Conservation (phyloP, 2,888 invertebrate species). For the Drosophila neonasuta region DNA sequence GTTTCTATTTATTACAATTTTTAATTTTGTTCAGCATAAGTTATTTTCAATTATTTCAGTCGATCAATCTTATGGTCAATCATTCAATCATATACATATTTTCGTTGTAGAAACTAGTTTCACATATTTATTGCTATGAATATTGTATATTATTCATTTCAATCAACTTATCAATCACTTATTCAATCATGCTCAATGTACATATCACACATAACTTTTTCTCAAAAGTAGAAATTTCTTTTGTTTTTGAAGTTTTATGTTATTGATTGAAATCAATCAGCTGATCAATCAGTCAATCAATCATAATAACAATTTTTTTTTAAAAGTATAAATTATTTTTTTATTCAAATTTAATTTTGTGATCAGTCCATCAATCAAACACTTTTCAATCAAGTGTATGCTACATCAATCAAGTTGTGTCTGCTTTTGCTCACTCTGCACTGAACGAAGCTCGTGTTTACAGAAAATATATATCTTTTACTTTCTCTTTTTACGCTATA, state of each 20-base stretch:
- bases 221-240: too few relatives aligned
- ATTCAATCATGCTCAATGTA: not conserved
- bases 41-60: not conserved
- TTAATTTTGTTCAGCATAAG: too few relatives aligned
- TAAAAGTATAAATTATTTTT: too few relatives aligned
- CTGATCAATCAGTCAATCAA: not conserved
- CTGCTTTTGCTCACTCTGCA: constrained; percentile 20
- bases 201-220: too few relatives aligned
- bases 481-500: constrained; percentile 57
- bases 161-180: constrained; percentile 3
- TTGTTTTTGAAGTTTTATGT: too few relatives aligned
- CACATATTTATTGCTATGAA: not conserved
- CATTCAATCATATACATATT: not conserved
- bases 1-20: not conserved
- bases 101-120: not conserved
- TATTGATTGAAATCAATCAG: not conserved
- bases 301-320: not conserved
- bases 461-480: constrained; percentile 37
- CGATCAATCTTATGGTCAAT: not conserved
- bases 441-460: constrained; percentile 12
- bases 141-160: not conserved
- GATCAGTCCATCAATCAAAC: constrained; percentile 4
- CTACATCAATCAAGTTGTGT: constrained; percentile 19
- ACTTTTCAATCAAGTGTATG: constrained; percentile 4
- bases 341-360: too few relatives aligned